Evolutionary conservation across 2,888 invertebrate species (phyloP).

Genomic region (Pseudoips prasinana): DNA sequence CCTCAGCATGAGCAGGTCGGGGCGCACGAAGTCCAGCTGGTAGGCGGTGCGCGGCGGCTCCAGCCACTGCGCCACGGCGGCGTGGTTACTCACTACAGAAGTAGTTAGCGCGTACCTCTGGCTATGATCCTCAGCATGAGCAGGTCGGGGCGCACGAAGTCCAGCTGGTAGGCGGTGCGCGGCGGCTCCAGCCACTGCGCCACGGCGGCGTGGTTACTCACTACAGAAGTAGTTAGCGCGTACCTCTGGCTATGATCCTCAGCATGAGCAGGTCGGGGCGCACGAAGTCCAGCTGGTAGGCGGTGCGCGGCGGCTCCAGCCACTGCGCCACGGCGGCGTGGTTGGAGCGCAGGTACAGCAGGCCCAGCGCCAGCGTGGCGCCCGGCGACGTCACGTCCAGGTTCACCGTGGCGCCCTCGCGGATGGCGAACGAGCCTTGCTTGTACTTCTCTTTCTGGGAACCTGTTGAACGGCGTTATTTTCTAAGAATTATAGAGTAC

Average conservation of each 20-base stretch:
- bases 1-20: no score
- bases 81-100: no score
- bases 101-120: conserved; percentile 81
- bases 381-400: conserved; percentile 98
- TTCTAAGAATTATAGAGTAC: no score
- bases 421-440: conserved; percentile 92
- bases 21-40: no score
- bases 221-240: no score
- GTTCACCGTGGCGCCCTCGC: conserved; percentile 95
- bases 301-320: conserved; percentile 94
- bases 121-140: conserved; percentile 91
- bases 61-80: no score
- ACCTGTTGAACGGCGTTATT: conserved; percentile 62
- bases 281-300: conserved; percentile 94
- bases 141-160: conserved; percentile 95
- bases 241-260: conserved; percentile 89
- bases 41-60: no score
- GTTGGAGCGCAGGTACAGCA: conserved; percentile 93
- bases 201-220: conserved; percentile 91
- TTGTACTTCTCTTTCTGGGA: conserved; percentile 94
- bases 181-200: conserved; percentile 96
- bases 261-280: conserved; percentile 95
- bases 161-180: conserved; percentile 93
- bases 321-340: conserved; percentile 94
- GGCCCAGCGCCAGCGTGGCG: conserved; percentile 95